Percentiles rank a stretch among this genome's conserved stretches.
Evolutionary conservation across 2,888 invertebrate genomes (phyloP).

Genomic region (Craniophora ligustri): DNA sequence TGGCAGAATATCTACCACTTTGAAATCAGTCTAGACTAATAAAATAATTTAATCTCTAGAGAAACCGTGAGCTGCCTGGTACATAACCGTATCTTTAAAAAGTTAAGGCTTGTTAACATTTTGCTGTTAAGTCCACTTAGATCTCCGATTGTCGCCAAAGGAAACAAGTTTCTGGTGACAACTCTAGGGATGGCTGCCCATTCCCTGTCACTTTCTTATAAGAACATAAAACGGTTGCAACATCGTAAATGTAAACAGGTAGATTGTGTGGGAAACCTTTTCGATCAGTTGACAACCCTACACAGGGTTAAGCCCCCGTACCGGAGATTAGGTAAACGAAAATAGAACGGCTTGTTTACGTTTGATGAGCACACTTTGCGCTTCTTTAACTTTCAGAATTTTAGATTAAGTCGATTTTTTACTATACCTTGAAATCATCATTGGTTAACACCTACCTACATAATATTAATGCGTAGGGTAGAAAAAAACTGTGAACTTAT

Average conservation of each 20-base stretch:
- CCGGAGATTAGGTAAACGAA: constrained; percentile 76
- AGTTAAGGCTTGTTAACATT: too few species aligned
- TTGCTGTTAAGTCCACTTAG: neutral
- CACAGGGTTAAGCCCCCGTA: constrained; percentile 55
- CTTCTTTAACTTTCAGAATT: constrained; percentile 66
- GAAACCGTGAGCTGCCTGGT: too few species aligned
- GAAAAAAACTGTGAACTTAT: too few species aligned
- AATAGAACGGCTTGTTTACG: constrained; percentile 71
- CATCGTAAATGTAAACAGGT: constrained; percentile 18
- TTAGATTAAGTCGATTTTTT: constrained; percentile 52
- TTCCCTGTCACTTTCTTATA: neutral
- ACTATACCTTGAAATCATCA: constrained; percentile 32
- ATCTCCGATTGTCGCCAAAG: neutral
- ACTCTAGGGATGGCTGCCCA: neutral
- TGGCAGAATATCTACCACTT: neutral
- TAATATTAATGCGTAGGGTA: too few species aligned
- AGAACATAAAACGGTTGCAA: neutral
- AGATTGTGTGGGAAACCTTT: constrained; percentile 29
- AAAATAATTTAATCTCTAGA: too few species aligned
- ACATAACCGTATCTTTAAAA: too few species aligned
- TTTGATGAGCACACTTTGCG: constrained; percentile 63
- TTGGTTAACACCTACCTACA: constrained; percentile 5
- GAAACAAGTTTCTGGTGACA: neutral
- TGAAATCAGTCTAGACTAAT: too few species aligned
- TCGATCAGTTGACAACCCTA: constrained; percentile 56